Evolutionary conservation across 1,140 invertebrate species (phyloP).

Genomic region (Trialeurodes vaporariorum): DNA sequence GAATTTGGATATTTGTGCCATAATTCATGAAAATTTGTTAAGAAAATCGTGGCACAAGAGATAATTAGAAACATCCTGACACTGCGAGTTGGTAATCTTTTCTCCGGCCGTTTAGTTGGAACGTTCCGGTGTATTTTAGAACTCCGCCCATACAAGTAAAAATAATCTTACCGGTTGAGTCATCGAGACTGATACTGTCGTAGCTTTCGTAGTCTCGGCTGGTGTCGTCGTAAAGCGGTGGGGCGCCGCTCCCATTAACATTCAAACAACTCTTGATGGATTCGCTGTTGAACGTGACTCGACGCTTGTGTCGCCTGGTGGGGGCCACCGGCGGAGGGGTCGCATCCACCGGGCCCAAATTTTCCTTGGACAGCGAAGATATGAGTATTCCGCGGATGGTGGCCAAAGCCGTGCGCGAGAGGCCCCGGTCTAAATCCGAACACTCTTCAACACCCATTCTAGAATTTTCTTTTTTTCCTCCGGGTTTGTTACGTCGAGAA

Average conservation of each 20-base stretch:
- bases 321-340: slow-evolving; percentile 14
- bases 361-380: slow-evolving; percentile 44
- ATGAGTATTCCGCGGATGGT: slow-evolving; percentile 46
- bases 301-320: slow-evolving; percentile 2
- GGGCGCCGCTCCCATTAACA: too few relatives aligned
- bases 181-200: neutral
- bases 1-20: too few relatives aligned
- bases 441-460: neutral
- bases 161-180: neutral
- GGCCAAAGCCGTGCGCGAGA: slow-evolving; percentile 32
- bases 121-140: too few relatives aligned
- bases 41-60: too few relatives aligned
- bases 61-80: too few relatives aligned
- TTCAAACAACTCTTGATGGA: too few relatives aligned
- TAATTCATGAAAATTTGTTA: too few relatives aligned
- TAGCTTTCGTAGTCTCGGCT: neutral
- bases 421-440: slow-evolving; percentile 9
- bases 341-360: slow-evolving; percentile 35
- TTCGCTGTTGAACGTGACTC: neutral
- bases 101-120: too few relatives aligned
- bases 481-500: too few relatives aligned
- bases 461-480: too few relatives aligned
- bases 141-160: too few relatives aligned
- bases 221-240: neutral
- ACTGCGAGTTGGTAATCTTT: too few relatives aligned